These are phyloP conservation scores for Rhinella marina DNA, from an alignment of 2,797 vertebrate species.

Conservation along the genomic window DNA sequence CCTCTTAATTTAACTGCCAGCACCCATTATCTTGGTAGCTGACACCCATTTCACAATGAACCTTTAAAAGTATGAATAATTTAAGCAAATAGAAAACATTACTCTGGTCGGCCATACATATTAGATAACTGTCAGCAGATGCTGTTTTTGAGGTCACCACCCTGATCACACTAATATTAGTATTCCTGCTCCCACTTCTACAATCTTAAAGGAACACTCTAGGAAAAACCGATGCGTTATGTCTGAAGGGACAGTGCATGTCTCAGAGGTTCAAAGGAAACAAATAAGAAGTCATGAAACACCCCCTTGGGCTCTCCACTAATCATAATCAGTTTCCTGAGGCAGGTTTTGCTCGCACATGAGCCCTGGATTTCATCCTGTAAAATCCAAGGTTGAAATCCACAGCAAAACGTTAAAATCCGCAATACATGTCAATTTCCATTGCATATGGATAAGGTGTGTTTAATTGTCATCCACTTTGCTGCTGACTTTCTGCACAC, in stretches of 20 bases:
- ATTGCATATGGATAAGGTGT: too few relatives aligned
- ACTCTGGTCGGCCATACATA: not conserved
- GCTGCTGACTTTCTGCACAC: too few relatives aligned
- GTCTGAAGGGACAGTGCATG: not conserved
- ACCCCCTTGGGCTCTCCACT: not conserved
- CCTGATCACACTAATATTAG: not conserved
- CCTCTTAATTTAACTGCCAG: not conserved
- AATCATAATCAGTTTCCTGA: too few relatives aligned
- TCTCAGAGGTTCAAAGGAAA: not conserved
- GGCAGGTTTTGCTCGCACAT: too few relatives aligned
- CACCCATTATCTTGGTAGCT: not conserved
- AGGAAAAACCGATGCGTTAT: not conserved
- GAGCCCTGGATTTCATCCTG: too few relatives aligned
- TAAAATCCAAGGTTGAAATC: too few relatives aligned
- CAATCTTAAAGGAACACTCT: not conserved
- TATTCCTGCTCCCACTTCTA: not conserved
- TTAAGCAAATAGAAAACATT: not conserved
- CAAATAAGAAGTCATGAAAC: not conserved
- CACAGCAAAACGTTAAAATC: too few relatives aligned
- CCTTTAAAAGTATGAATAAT: conserved; percentile 7
- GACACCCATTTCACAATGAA: not conserved
- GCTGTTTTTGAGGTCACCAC: not conserved
- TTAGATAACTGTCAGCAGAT: not conserved
- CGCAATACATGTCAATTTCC: too few relatives aligned
- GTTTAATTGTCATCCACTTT: too few relatives aligned